Conservation (phyloP, 2,113 vertebrate genomes). For the Silurus glanis region DNA sequence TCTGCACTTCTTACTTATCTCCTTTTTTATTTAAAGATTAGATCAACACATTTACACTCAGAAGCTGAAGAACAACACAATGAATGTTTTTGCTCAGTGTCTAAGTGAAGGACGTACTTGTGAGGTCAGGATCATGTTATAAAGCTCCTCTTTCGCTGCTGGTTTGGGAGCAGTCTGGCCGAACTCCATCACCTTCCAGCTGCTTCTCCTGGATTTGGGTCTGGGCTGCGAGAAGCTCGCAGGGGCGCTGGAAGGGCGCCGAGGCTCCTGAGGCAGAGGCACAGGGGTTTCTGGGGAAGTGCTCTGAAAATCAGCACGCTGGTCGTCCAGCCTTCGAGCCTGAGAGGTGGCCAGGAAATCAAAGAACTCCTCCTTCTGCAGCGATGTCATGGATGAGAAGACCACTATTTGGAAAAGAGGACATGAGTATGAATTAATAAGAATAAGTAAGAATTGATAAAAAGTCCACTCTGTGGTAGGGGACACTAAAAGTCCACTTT, state of each 20-base stretch:
- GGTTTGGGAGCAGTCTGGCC: conserved; percentile 52
- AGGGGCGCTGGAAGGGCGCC: conserved; percentile 39
- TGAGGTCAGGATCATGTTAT: conserved; percentile 81
- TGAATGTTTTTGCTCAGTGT: not conserved
- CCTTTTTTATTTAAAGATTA: too few species aligned
- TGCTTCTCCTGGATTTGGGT: conserved; percentile 65
- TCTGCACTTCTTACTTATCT: too few species aligned
- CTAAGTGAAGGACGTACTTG: conserved; percentile 69
- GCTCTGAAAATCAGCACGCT: conserved; percentile 74
- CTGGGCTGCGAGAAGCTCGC: conserved; percentile 45
- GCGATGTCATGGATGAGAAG: conserved; percentile 83
- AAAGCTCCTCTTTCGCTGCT: conserved; percentile 79
- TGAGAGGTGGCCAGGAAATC: conserved; percentile 81
- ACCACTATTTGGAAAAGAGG: conserved; percentile 63
- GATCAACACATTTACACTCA: too few species aligned
- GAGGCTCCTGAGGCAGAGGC: conserved; percentile 18
- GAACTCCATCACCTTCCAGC: conserved; percentile 64
- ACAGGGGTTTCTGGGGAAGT: not conserved
- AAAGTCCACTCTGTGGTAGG: not conserved
- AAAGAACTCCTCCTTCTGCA: conserved; percentile 85
- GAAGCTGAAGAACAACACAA: not conserved
- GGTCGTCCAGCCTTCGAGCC: conserved; percentile 82
- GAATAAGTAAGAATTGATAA: not conserved
- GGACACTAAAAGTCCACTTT: not conserved
- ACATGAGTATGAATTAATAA: not conserved